phyloP scores from a whole-genome alignment of 2,113 vertebrate species.

The Bubo bubo region DNA sequence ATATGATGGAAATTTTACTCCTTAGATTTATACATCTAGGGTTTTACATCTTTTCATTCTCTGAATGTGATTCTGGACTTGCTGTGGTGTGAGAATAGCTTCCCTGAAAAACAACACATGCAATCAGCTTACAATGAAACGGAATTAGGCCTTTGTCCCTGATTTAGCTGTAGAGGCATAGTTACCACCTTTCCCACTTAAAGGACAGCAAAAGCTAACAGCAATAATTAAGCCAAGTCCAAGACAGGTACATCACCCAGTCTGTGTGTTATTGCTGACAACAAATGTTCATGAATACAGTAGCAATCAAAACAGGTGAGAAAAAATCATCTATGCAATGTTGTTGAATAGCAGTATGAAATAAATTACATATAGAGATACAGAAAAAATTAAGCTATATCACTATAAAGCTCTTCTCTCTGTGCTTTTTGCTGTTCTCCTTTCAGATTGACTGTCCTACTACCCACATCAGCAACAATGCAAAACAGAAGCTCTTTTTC shows the following conservation, averaged over 20 bases:
- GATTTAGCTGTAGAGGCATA: background rate
- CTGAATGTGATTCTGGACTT: background rate
- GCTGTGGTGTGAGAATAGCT: background rate
- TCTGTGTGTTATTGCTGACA: background rate
- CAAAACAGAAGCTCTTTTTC: slow-evolving; percentile 1
- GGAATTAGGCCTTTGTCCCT: background rate
- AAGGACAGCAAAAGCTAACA: background rate
- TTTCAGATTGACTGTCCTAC: background rate
- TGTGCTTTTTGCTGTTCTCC: background rate
- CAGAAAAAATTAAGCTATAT: background rate
- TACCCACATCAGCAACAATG: background rate
- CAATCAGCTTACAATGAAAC: background rate
- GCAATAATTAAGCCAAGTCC: background rate
- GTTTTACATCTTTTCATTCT: background rate
- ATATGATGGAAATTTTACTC: slow-evolving; percentile 43
- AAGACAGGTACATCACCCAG: background rate
- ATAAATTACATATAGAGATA: background rate
- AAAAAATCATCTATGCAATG: background rate
- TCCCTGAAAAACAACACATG: background rate
- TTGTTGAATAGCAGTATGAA: background rate
- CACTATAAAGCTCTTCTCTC: background rate
- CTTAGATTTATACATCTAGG: slow-evolving; percentile 33
- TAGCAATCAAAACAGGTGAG: background rate
- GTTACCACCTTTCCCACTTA: background rate
- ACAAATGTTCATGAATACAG: background rate